Evolutionary conservation across 23 tunicate genomes (phyloP).

Genomic region (Clavelina lepadiformis): DNA sequence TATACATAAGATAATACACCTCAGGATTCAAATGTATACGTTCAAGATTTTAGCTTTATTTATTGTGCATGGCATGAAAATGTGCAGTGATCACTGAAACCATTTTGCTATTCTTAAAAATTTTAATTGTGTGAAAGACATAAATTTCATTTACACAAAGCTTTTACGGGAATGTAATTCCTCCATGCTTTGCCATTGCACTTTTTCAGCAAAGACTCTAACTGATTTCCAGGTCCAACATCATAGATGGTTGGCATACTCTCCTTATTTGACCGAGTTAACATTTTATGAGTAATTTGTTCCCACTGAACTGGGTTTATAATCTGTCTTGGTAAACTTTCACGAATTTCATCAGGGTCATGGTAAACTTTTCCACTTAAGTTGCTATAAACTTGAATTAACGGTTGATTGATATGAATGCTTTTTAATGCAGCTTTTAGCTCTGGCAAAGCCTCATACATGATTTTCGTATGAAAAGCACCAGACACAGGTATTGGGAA

Average conservation of each 20-base stretch:
- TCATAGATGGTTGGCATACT: constrained; percentile 49
- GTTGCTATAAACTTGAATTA: constrained; percentile 60
- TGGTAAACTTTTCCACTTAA: constrained; percentile 49
- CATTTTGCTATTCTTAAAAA: no score
- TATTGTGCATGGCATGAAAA: no score
- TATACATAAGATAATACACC: no score
- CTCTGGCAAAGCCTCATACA: constrained; percentile 42
- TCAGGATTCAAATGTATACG: no score
- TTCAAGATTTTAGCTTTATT: no score
- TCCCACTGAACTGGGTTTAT: constrained; percentile 73
- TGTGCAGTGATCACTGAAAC: no score
- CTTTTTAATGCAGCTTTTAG: constrained; percentile 16
- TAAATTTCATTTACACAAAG: background rate
- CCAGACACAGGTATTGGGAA: constrained; percentile 68
- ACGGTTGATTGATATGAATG: constrained; percentile 30
- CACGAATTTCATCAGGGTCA: constrained; percentile 25
- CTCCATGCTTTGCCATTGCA: constrained; percentile 73
- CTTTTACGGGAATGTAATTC: constrained; percentile 31
- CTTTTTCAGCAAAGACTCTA: constrained; percentile 50
- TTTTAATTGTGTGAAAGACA: no score
- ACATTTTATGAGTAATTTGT: constrained; percentile 46
- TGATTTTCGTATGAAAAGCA: constrained; percentile 70
- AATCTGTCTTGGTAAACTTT: constrained; percentile 41
- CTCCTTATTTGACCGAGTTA: constrained; percentile 10
- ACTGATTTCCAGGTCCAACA: constrained; percentile 60